These are phyloP conservation scores for Alauda arvensis DNA, from an alignment of 2,797 vertebrate species.

Conservation along the genomic window DNA sequence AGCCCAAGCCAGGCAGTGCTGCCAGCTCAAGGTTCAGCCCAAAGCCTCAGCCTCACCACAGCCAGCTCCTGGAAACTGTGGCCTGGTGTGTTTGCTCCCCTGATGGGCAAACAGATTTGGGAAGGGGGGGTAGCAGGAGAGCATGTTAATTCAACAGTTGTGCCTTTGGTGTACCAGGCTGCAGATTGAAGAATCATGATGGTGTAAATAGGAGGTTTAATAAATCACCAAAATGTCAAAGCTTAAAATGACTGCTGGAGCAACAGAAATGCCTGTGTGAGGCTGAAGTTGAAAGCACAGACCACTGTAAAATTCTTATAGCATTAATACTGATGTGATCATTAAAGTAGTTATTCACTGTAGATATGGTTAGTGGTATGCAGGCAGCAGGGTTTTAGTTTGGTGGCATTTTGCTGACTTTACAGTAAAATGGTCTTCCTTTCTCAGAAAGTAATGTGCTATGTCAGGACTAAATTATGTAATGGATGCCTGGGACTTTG, in stretches of 20 bases:
- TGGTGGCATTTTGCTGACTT: slow-evolving; percentile 74
- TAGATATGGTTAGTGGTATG: slow-evolving; percentile 53
- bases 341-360: slow-evolving; percentile 21
- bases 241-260: neutral
- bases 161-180: neutral
- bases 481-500: slow-evolving; percentile 71
- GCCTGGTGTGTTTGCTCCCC: neutral
- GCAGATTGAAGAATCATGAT: neutral
- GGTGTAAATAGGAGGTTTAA: neutral
- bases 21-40: neutral
- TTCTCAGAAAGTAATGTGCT: slow-evolving; percentile 76
- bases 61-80: neutral
- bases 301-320: neutral
- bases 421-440: slow-evolving; percentile 70
- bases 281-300: neutral
- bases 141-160: neutral
- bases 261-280: neutral
- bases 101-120: neutral
- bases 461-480: slow-evolving; percentile 74
- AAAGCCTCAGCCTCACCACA: neutral
- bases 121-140: neutral
- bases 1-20: neutral
- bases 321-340: neutral
- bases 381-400: slow-evolving; percentile 60
- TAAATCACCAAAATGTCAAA: slow-evolving; percentile 37